A percentile compares a stretch with the other conserved stretches of the same genome.
phyloP scores from a whole-genome alignment of 1,140 invertebrate genomes.

The Doryteuthis pealeii region DNA sequence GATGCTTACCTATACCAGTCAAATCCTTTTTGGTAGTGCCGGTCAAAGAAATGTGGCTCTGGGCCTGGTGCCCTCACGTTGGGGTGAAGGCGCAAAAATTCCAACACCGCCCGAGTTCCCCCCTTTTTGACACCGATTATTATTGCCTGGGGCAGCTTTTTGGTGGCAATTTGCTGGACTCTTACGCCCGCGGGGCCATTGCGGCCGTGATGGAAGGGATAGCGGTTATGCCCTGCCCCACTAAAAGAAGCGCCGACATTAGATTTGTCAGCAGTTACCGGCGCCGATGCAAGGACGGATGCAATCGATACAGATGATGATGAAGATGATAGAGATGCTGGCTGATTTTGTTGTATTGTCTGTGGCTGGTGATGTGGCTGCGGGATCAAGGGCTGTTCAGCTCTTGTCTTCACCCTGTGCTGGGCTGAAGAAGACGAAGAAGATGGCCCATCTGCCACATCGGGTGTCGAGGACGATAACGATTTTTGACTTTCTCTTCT shows the following conservation, averaged over 20 bases:
- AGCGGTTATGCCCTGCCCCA: not conserved
- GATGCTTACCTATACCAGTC: conserved; percentile 54
- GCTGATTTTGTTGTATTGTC: too few relatives aligned
- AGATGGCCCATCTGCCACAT: too few relatives aligned
- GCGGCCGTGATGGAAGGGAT: not conserved
- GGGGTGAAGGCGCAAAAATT: conserved; percentile 54
- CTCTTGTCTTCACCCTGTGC: too few relatives aligned
- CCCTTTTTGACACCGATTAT: conserved; percentile 59
- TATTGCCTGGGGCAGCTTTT: conserved; percentile 32
- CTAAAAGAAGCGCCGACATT: not conserved
- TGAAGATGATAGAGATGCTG: too few relatives aligned
- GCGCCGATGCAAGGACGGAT: not conserved
- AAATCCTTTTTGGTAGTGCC: conserved; percentile 51
- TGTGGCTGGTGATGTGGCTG: too few relatives aligned
- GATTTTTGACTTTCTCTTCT: too few relatives aligned
- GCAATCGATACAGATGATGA: not conserved
- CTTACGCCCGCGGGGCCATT: not conserved
- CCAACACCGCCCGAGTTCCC: conserved; percentile 58
- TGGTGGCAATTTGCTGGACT: not conserved
- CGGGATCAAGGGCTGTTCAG: too few relatives aligned
- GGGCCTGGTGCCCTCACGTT: conserved; percentile 39
- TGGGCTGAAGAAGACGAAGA: too few relatives aligned
- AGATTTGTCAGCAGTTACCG: not conserved
- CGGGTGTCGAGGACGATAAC: too few relatives aligned
- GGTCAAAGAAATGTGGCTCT: conserved; percentile 55